Percentiles rank a stretch among this genome's conserved stretches.
phyloP scores from a whole-genome alignment of 2,113 vertebrate genomes.

The Pristiophorus japonicus region DNA sequence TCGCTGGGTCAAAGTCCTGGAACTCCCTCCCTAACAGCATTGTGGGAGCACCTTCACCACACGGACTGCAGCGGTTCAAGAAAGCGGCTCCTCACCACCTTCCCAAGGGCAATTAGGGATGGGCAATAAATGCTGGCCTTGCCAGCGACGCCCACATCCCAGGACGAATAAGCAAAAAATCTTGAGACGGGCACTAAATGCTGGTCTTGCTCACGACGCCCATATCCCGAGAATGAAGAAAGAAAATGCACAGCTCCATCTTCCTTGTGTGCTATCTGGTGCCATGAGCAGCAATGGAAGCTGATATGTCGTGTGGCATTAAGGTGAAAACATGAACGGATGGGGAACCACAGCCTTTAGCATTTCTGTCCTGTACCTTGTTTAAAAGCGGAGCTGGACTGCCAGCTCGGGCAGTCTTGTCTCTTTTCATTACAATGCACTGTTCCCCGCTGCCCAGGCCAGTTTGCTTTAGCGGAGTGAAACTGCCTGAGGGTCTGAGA shows the following conservation, averaged over 20 bases:
- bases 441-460: neutral
- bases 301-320: neutral
- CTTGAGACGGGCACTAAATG: neutral
- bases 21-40: too few relatives aligned
- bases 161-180: neutral
- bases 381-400: neutral
- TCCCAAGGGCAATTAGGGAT: neutral
- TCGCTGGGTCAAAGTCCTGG: too few relatives aligned
- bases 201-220: neutral
- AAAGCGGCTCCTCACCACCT: neutral
- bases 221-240: neutral
- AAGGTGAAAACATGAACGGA: neutral
- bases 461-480: neutral
- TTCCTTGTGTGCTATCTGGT: too few relatives aligned
- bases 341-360: neutral
- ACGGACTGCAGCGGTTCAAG: too few relatives aligned
- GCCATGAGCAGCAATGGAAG: neutral
- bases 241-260: neutral
- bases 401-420: conserved; percentile 3
- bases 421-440: conserved; percentile 27
- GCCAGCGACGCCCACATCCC: too few relatives aligned
- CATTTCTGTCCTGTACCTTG: neutral
- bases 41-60: too few relatives aligned
- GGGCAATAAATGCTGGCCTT: too few relatives aligned
- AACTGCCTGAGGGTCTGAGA: neutral